These are phyloP conservation scores for Ischnus inquisitorius DNA, from an alignment of 2,888 invertebrate genomes.

Conservation along the genomic window DNA sequence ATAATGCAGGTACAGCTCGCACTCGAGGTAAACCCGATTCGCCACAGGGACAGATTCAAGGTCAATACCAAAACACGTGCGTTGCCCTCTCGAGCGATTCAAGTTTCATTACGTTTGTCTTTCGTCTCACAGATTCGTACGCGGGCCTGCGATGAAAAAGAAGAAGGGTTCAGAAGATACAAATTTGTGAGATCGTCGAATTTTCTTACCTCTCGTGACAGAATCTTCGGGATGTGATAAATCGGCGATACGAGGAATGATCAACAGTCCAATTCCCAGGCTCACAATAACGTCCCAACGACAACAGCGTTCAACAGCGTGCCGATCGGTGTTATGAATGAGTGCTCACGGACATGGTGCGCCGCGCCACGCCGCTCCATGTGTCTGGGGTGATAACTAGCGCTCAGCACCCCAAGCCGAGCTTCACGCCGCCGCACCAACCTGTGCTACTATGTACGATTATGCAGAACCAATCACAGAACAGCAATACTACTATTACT, in stretches of 20 bases:
- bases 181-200: neutral
- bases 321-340: too few relatives aligned
- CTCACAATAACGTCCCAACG: conserved; percentile 75
- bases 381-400: too few relatives aligned
- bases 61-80: conserved; percentile 35
- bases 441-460: too few relatives aligned
- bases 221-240: conserved; percentile 62
- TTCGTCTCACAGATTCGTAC: conserved; percentile 45
- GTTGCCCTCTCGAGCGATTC: conserved; percentile 38
- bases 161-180: neutral
- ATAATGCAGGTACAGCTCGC: conserved; percentile 55
- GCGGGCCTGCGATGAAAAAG: conserved; percentile 56
- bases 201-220: conserved; percentile 57
- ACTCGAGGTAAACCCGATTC: conserved; percentile 41
- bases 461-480: too few relatives aligned
- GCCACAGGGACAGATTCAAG: conserved; percentile 53
- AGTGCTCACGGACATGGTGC: too few relatives aligned
- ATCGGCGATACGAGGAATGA: conserved; percentile 73
- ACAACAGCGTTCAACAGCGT: too few relatives aligned
- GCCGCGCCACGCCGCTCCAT: too few relatives aligned
- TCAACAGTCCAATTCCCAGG: conserved; percentile 76
- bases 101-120: conserved; percentile 54
- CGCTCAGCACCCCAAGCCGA: too few relatives aligned
- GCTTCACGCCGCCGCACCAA: too few relatives aligned
- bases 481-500: too few relatives aligned